Base-by-base conservation (phyloP, 2,113 vertebrate species). In the Nothoprocta perdicaria region DNA sequence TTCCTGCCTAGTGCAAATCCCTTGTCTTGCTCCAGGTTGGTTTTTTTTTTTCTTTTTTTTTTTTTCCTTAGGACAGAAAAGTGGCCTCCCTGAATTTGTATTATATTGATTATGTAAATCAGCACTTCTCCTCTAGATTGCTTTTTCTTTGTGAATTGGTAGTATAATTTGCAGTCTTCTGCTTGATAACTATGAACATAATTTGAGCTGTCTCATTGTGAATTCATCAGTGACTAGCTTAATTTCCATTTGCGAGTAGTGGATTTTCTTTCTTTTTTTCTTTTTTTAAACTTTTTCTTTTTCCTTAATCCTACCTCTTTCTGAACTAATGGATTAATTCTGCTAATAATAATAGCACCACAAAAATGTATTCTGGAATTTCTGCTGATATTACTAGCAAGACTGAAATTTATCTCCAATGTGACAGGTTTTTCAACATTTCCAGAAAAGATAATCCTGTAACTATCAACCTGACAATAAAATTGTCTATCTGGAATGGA, bases 121-220 rank as follows among this genome's bases (percentile, higher is more conserved):
- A 97, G 88, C 90, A 92, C 80, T 95, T 97, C 94, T 96, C 83
- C 89, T 89, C 93, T 91, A 92, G 92, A 96, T 97, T 97, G 97
- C 97, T 97, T 98, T 96, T 97, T 95, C 96, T 98, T 95, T 98
- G 97, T 97, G 96, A 97, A 93, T 83, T 15, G 88, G 88, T 76
- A 97, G 85, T 61, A 92, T 92, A 97, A 97, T 97, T 98, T 96
- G 93, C 91, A 90, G 83, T 93, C 75, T 95, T 96, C 90, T 96
- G 95, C 95, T 91, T 95, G 93, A 84, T 94, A 96, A 97, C 81
- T 95, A 94, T 85, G 85, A 96, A 88, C 91, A 91, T 97, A 97
- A 97, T 98, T 97, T 96, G 95, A 97, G 95, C 94, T 94, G 92
- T 95, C 96, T 95, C 95, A 94, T 95, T 95, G 95, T 95, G 92